Conservation (phyloP, 2,113 vertebrate genomes). For the Forbesichthys papilliferus region DNA sequence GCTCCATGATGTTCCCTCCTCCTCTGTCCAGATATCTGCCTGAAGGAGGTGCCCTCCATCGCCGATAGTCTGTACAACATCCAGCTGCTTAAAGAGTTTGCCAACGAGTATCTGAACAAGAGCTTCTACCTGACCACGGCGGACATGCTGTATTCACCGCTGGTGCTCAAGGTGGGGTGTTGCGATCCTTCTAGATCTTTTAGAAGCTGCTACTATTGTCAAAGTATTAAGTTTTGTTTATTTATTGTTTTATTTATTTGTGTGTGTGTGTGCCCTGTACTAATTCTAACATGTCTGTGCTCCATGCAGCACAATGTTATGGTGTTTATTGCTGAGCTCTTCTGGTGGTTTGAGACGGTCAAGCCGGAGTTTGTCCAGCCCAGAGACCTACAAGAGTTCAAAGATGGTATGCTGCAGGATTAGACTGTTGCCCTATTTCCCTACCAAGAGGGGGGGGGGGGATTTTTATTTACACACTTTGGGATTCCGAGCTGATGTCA, state of each 20-base stretch:
- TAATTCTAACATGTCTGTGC: neutral
- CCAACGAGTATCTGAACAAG: constrained; percentile 87
- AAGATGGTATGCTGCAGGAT: constrained; percentile 79
- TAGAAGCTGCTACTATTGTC: neutral
- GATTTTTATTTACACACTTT: too few relatives aligned
- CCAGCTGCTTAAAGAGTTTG: constrained; percentile 89
- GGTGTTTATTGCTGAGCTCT: constrained; percentile 96
- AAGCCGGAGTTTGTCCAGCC: constrained; percentile 95
- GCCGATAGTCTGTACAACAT: constrained; percentile 96
- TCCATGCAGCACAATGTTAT: constrained; percentile 66
- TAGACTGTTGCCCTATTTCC: neutral
- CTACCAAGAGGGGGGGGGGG: too few relatives aligned
- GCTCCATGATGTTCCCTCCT: neutral
- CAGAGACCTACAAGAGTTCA: constrained; percentile 88
- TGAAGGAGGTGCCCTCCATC: constrained; percentile 91
- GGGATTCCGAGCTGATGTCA: too few relatives aligned
- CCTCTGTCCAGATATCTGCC: constrained; percentile 84
- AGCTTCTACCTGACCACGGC: constrained; percentile 92
- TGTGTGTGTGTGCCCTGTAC: neutral
- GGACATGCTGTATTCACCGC: constrained; percentile 91
- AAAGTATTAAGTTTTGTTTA: too few relatives aligned
- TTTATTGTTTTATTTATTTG: too few relatives aligned
- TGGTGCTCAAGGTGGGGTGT: constrained; percentile 87
- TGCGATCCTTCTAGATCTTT: neutral
- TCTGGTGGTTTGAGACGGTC: constrained; percentile 98